phyloP scores from a whole-genome alignment of 2,113 vertebrate genomes.

The Phaetusa simplex region DNA sequence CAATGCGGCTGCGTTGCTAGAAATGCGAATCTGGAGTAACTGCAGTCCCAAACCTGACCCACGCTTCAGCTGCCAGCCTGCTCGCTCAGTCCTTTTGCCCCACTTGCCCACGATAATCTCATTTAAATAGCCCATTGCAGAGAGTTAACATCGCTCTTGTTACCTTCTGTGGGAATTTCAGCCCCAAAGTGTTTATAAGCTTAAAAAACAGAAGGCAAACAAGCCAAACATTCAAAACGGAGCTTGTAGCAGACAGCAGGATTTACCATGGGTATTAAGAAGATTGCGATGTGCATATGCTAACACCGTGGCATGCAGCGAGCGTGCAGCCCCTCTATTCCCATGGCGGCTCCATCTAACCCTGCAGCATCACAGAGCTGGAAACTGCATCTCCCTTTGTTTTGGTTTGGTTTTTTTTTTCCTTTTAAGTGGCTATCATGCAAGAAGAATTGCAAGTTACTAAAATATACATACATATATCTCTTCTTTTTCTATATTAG shows the following conservation, averaged over 20 bases:
- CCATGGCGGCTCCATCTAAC: background rate
- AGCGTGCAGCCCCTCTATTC: background rate
- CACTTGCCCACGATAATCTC: background rate
- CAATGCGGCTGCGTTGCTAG: background rate
- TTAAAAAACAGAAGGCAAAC: conserved; percentile 54
- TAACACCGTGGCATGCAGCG: background rate
- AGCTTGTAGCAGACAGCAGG: conserved; percentile 26
- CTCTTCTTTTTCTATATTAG: background rate
- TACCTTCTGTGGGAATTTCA: conserved; percentile 15
- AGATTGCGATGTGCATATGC: conserved; percentile 7
- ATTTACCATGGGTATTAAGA: conserved; percentile 52
- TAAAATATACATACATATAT: background rate
- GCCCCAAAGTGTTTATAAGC: conserved; percentile 21
- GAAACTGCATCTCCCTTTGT: background rate
- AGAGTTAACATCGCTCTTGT: background rate
- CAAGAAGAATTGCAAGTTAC: background rate
- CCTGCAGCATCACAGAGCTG: background rate
- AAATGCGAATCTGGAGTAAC: background rate
- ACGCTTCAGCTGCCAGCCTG: background rate
- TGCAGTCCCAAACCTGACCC: background rate
- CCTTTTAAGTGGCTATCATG: fast-evolving
- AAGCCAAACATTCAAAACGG: conserved; percentile 10
- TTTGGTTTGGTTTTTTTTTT: background rate
- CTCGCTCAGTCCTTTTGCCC: background rate
- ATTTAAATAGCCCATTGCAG: background rate